Percentiles rank a stretch among this genome's conserved stretches.
Conservation (phyloP, 2,113 vertebrate species). For the Channa maculata region DNA sequence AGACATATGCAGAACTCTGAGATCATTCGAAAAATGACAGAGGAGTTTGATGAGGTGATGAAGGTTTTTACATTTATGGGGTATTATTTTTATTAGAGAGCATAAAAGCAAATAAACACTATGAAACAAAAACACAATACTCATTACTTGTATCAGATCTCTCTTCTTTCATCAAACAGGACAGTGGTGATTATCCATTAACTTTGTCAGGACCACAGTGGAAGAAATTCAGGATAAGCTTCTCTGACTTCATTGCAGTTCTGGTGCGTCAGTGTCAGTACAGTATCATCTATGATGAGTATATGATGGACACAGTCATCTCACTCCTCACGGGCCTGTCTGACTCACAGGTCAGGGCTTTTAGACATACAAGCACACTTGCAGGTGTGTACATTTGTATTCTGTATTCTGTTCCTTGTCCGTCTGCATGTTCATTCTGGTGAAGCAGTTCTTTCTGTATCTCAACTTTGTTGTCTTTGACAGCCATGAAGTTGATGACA, state of each 20-base stretch:
- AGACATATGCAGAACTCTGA: conserved; percentile 98
- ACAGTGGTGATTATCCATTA: conserved; percentile 96
- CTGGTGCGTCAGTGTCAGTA: conserved; percentile 97
- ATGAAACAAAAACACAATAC: not conserved
- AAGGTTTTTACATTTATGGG: not conserved
- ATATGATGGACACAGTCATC: conserved; percentile 99
- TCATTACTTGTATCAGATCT: conserved; percentile 1
- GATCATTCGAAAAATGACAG: conserved; percentile 99
- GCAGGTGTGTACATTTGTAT: conserved; percentile 84
- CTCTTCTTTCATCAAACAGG: conserved; percentile 77
- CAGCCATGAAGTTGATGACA: conserved; percentile 99
- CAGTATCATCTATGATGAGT: conserved; percentile 98
- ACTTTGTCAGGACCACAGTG: conserved; percentile 96
- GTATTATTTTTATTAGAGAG: too few species aligned
- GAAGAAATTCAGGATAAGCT: conserved; percentile 97
- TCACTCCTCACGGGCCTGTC: conserved; percentile 96
- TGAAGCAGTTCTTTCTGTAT: not conserved
- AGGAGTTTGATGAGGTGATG: conserved; percentile 97
- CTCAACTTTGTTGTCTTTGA: conserved; percentile 8
- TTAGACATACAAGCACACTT: conserved; percentile 96
- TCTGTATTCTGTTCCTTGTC: not conserved
- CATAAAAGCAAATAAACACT: not conserved
- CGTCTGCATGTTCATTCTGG: not conserved
- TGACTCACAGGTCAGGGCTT: conserved; percentile 97
- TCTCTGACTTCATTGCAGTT: conserved; percentile 96